Evolutionary conservation across 2,888 invertebrate species (phyloP), one percentile per base, ranked within the genome.

Genomic region (Diplolepis rosae): DNA sequence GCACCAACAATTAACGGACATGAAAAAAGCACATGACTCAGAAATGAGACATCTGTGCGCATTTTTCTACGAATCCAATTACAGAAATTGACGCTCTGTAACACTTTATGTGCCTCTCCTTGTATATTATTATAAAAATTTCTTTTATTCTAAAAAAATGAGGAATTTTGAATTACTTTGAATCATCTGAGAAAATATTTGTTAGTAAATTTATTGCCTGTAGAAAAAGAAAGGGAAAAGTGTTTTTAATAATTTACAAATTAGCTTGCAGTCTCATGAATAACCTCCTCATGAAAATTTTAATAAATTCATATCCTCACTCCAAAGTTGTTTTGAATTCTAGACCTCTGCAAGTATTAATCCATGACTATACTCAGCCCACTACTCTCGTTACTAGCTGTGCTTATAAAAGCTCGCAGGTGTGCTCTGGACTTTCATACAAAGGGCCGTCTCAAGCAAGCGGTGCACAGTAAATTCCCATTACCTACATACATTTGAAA

Each of bases 381-480:
- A 27, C 18, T 18, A 54, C 54, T 54, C 9, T 54, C 18, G 7
- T 54, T 30, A 5, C 32, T 4, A 35, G 6, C 18, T 5, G 28
- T 28, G 28, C 27, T n/a, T 2, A 15, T 9, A 54, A 28, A 39
- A 35, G 24, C 32, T 35, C 22, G n/a, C 56, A 61, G 39, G 35
- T 61, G 56, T 39, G 61, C 24, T 11, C 32, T 61, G 39, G n/a
- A 22, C 24, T 61, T 4, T 39, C 61, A 61, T 61, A 61, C 39
- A 61, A 39, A 61, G 22, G 18, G 61, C 24, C 39, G 61, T 61
- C 61, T 61, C 39, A 39, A 61, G 13, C 61, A 61, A 61, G 61
- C 28, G 66, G 39, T 35, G 50, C 68, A 39, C 70, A 28, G 72
- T 75, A 70, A 74, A 72, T 75, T 70, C 39, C 75, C 35, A 69